These are phyloP conservation scores for Delphinapterus leucas DNA, from an alignment of 2,113 vertebrate genomes.

Conservation along the genomic window DNA sequence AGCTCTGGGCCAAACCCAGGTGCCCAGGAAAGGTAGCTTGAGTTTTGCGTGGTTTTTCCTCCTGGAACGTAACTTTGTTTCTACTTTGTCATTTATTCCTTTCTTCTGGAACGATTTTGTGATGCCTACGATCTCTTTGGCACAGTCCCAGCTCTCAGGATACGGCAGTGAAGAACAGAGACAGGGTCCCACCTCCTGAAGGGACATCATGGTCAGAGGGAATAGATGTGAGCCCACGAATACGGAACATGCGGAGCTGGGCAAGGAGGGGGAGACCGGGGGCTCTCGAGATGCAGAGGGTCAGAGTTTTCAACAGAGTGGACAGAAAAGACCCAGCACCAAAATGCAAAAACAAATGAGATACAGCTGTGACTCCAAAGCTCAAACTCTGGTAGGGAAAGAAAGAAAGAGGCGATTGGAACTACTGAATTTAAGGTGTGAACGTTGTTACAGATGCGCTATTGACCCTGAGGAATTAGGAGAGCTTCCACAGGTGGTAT, in stretches of 20 bases:
- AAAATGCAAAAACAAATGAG: neutral
- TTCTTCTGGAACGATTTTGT: neutral
- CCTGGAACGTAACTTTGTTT: neutral
- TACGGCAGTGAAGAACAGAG: neutral
- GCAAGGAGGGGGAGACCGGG: too few species aligned
- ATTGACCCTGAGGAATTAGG: neutral
- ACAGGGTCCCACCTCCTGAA: neutral
- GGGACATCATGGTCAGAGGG: neutral
- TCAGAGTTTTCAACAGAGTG: neutral
- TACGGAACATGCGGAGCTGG: neutral
- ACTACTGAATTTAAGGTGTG: neutral
- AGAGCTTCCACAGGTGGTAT: neutral
- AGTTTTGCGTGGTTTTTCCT: neutral
- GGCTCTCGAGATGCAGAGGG: neutral
- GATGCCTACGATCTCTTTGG: neutral
- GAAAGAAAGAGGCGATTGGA: neutral
- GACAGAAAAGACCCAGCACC: neutral
- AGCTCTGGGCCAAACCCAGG: neutral
- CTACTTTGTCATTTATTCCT: neutral
- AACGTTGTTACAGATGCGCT: fast-evolving
- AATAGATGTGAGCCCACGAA: too few species aligned
- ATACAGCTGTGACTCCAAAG: neutral
- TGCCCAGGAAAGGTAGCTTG: neutral
- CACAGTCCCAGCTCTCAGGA: neutral
- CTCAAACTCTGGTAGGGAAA: neutral